Evolutionary conservation across 2,113 vertebrate species (phyloP).

Genomic region (Pagrus major): DNA sequence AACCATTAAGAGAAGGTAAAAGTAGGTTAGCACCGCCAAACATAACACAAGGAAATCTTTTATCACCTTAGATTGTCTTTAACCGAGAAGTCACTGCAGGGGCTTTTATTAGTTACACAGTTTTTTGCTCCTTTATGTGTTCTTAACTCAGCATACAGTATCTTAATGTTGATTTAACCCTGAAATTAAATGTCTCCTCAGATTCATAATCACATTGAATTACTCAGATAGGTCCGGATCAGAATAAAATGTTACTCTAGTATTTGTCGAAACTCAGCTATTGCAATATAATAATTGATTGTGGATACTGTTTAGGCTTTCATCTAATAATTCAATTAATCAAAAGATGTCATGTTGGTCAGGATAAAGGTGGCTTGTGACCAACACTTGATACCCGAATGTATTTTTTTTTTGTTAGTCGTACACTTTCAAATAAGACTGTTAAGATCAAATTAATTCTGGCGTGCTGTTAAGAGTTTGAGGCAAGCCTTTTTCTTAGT

Average conservation of each 20-base stretch:
- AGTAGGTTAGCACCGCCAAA: constrained; percentile 38
- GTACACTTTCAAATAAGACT: background rate
- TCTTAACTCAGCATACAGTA: background rate
- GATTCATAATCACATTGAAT: background rate
- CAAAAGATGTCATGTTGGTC: background rate
- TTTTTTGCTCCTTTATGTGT: constrained; percentile 18
- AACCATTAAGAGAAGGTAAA: constrained; percentile 56
- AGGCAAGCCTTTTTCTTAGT: constrained; percentile 1
- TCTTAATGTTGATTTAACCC: background rate
- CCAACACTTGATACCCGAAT: background rate
- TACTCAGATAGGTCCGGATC: background rate
- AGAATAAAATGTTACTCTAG: background rate
- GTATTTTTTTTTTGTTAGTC: background rate
- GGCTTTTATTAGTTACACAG: constrained; percentile 27
- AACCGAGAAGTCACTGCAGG: background rate
- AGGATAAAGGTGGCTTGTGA: background rate
- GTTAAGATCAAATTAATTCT: background rate
- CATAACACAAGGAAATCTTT: constrained; percentile 27
- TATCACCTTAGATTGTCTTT: constrained; percentile 43
- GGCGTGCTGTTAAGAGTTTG: background rate
- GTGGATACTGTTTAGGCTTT: background rate
- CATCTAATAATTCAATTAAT: background rate
- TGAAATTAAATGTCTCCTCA: background rate
- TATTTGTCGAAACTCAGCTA: no score
- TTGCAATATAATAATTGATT: background rate